Conservation (phyloP, 2,888 invertebrate genomes). For the Zonitis immaculata region DNA sequence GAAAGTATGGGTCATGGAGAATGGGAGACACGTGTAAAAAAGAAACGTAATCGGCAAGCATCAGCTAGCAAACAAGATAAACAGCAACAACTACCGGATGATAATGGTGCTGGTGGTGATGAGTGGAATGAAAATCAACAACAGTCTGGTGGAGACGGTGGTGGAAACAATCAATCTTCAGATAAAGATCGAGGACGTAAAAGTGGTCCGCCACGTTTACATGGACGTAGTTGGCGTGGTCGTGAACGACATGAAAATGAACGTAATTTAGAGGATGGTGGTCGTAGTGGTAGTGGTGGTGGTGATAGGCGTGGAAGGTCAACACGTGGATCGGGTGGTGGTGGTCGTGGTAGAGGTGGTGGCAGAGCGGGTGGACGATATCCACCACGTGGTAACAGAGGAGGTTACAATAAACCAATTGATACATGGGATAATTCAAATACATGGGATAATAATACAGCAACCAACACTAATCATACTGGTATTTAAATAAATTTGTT, state of each 20-base stretch:
- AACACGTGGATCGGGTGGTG: conserved; percentile 42
- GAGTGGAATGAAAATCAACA: conserved; percentile 36
- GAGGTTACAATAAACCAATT: conserved; percentile 44
- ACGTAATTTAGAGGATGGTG: conserved; percentile 43
- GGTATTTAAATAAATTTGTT: conserved; percentile 33
- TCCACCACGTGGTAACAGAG: conserved; percentile 49
- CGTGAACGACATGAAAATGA: conserved; percentile 45
- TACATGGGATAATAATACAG: conserved; percentile 42
- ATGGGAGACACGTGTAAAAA: conserved; percentile 75
- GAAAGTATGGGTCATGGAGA: conserved; percentile 72
- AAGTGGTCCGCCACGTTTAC: conserved; percentile 51
- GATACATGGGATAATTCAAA: conserved; percentile 58
- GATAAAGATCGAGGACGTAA: conserved; percentile 11
- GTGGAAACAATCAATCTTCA: conserved; percentile 29
- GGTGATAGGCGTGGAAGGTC: conserved; percentile 51
- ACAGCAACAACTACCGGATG: conserved; percentile 12
- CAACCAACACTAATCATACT: conserved; percentile 34
- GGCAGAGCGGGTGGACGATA: conserved; percentile 40
- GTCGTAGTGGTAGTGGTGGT: conserved; percentile 26
- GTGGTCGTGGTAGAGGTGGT: conserved; percentile 48
- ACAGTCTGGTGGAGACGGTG: conserved; percentile 26
- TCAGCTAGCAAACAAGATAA: conserved; percentile 43
- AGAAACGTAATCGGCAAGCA: conserved; percentile 81
- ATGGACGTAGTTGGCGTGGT: conserved; percentile 48
- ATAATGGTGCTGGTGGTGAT: conserved; percentile 25